Base-by-base conservation (phyloP, 2,113 vertebrate genomes). In the Drymodes brunneopygia region DNA sequence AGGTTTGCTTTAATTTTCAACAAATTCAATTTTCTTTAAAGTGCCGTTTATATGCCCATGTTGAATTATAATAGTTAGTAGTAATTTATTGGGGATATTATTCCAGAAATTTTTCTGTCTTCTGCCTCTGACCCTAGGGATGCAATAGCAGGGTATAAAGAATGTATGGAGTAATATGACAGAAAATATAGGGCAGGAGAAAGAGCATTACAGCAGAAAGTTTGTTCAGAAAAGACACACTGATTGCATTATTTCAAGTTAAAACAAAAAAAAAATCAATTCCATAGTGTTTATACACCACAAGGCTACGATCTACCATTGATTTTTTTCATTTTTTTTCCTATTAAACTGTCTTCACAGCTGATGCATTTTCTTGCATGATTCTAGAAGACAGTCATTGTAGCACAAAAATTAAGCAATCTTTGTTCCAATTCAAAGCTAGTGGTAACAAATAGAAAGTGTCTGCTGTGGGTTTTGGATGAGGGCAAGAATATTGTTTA, bases 21-120 rank as follows among this genome's bases (percentile, higher is more conserved):
- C 94, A 98, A 95, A 97, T 97, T 97, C 90, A 91, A 16, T 96
- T 97, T 97, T 97, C 94, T 97, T 98, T 97, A 90, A 97, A 97
- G 86, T 92, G 81, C 38, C 12, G 15, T 97, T 97, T 98, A 66
- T 97, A 83, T 91, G 92, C 75, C 86, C 77, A 45, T 92, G 78
- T 81, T 95, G 82, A 92, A 96, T 96, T 83, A 86, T 94, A 92
- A 86, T 86, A 90, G 79, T 96, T 97, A 94, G 82, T 91, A 96
- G 93, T 90, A 94, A 94, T 95, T 97, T 97, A 97, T 97, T 96
- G 12, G 77, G 70, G 90, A 78, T 89, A 96, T 87, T 94, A 95
- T 88, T 92, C 50, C 70, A 92, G 60, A 81, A 97, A 93, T 88
- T 95, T 88, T 95, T 95, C 84, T 91, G 48, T 97, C 94, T 97